These are phyloP conservation scores for Micromesistius poutassou DNA, from an alignment of 2,797 vertebrate species.

Conservation along the genomic window DNA sequence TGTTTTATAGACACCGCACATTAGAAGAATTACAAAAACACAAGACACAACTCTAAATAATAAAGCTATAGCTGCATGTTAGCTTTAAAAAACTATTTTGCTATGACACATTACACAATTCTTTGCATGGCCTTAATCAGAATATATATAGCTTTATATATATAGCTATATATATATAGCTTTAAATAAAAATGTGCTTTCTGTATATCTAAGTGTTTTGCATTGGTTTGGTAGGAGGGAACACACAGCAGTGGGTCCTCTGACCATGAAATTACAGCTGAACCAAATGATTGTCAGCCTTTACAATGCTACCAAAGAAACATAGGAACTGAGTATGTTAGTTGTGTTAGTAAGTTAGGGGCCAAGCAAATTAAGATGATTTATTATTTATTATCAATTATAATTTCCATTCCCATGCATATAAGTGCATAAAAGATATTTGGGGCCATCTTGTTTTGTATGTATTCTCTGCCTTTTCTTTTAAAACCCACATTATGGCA, in stretches of 20 bases:
- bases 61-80: slow-evolving; percentile 50
- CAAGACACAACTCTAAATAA: slow-evolving; percentile 27
- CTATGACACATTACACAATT: slow-evolving; percentile 50
- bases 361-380: no score
- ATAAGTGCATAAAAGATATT: background rate
- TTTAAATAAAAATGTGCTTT: slow-evolving; percentile 67
- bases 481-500: background rate
- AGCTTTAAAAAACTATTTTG: slow-evolving; percentile 52
- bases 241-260: background rate
- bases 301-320: background rate
- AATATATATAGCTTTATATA: slow-evolving; percentile 59
- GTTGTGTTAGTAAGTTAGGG: background rate
- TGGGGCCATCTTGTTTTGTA: background rate
- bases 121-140: slow-evolving; percentile 60
- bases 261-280: background rate
- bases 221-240: slow-evolving; percentile 5
- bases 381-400: no score
- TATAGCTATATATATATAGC: no score
- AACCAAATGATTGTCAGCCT: background rate
- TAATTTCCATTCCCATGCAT: background rate
- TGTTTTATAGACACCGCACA: slow-evolving; percentile 46
- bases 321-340: no score
- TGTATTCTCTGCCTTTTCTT: background rate
- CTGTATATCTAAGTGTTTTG: slow-evolving; percentile 31
- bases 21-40: slow-evolving; percentile 35